phyloP scores from a whole-genome alignment of 2,797 vertebrate genomes.

The Tokudaia muenninki region DNA sequence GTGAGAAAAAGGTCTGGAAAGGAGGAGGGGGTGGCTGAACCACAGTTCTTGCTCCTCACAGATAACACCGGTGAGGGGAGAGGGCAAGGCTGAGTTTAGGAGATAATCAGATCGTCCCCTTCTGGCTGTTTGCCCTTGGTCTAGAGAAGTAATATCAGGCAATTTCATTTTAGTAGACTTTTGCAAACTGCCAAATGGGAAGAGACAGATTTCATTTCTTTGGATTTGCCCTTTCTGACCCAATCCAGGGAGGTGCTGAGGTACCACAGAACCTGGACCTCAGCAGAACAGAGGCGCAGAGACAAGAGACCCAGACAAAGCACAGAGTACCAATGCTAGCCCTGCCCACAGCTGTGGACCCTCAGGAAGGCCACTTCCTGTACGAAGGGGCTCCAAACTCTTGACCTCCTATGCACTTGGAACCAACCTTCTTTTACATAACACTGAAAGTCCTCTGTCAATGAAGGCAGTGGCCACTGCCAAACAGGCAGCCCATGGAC shows the following conservation, averaged over 20 bases:
- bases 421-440: no score
- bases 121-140: background rate
- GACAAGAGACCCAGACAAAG: background rate
- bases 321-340: background rate
- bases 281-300: background rate
- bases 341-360: background rate
- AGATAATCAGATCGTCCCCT: background rate
- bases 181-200: background rate
- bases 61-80: rapidly evolving
- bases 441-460: background rate
- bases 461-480: background rate
- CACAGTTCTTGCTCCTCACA: background rate
- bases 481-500: no score
- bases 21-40: background rate
- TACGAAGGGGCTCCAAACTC: background rate
- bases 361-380: background rate
- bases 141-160: background rate
- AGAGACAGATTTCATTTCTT: background rate
- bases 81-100: no score
- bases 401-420: no score
- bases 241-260: background rate
- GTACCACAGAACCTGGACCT: rapidly evolving
- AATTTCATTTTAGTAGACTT: background rate
- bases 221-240: background rate
- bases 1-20: background rate